phyloP scores from a whole-genome alignment of 2,888 invertebrate species.

The Tetheella fluctuosa region DNA sequence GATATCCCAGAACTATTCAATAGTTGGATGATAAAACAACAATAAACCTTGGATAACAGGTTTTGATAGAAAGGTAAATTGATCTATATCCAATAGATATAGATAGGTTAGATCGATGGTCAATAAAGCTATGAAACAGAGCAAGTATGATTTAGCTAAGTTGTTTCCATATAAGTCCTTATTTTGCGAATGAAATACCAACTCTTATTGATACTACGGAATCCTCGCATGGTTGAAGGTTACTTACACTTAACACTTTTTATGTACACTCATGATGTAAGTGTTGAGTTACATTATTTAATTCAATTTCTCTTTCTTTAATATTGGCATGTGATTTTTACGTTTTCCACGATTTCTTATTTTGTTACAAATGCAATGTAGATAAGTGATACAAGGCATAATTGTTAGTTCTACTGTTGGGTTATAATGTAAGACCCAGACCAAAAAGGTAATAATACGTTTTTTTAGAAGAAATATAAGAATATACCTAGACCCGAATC shows the following conservation, averaged over 20 bases:
- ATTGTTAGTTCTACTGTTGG: no score
- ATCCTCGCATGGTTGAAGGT: conserved; percentile 5
- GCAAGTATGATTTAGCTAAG: background rate
- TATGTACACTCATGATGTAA: conserved; percentile 13
- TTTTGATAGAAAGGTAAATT: conserved; percentile 3
- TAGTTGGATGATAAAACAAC: conserved; percentile 4
- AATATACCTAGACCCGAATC: no score
- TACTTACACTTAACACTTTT: conserved; percentile 14
- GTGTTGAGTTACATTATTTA: conserved; percentile 14
- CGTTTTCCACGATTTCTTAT: conserved; percentile 12
- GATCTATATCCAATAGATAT: background rate
- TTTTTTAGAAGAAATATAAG: no score
- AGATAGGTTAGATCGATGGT: background rate
- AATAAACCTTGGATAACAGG: conserved; percentile 4
- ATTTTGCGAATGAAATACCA: no score
- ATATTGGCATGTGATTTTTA: conserved; percentile 17
- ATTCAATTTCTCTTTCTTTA: conserved; percentile 13
- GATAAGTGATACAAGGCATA: background rate
- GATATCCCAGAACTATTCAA: background rate
- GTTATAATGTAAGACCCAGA: no score
- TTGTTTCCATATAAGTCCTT: no score
- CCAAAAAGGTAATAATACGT: no score
- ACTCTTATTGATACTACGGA: background rate
- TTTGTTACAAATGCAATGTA: background rate
- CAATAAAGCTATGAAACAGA: background rate